Evolutionary conservation across 2,888 invertebrate genomes (phyloP).

Genomic region (Ceramica pisi): DNA sequence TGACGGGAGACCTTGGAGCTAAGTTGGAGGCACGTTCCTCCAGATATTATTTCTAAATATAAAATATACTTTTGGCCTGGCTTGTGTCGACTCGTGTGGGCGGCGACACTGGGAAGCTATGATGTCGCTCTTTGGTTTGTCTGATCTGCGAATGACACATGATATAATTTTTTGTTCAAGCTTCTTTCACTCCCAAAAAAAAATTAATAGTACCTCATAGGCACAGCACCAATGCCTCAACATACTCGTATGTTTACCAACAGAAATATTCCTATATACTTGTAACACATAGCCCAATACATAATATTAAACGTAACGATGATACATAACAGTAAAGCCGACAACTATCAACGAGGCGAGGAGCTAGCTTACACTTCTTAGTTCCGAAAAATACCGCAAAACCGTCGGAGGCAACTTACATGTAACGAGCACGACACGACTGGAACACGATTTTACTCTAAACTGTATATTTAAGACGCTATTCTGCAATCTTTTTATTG

Average conservation of each 20-base stretch:
- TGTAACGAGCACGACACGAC: conserved; percentile 10
- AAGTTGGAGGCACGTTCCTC: conserved; percentile 51
- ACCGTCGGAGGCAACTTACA: not conserved
- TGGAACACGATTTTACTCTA: not conserved
- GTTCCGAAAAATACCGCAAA: conserved; percentile 20
- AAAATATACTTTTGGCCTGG: conserved; percentile 41
- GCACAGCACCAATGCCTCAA: no score
- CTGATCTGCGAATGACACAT: no score
- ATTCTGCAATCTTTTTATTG: no score
- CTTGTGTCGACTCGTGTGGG: conserved; percentile 15
- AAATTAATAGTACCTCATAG: no score
- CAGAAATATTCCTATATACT: not conserved
- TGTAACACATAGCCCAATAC: not conserved
- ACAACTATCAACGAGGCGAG: conserved; percentile 4
- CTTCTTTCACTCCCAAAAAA: not conserved
- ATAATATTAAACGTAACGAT: not conserved
- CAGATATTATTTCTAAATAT: conserved; percentile 53
- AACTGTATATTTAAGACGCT: not conserved
- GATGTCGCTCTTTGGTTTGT: conserved; percentile 6
- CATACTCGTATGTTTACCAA: no score
- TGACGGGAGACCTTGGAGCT: conserved; percentile 69
- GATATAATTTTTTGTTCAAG: not conserved
- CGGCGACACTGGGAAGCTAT: conserved; percentile 14
- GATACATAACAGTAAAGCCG: not conserved
- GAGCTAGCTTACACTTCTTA: conserved; percentile 2